phyloP scores from a whole-genome alignment of 2,113 vertebrate species.

The Synchiropus splendidus region DNA sequence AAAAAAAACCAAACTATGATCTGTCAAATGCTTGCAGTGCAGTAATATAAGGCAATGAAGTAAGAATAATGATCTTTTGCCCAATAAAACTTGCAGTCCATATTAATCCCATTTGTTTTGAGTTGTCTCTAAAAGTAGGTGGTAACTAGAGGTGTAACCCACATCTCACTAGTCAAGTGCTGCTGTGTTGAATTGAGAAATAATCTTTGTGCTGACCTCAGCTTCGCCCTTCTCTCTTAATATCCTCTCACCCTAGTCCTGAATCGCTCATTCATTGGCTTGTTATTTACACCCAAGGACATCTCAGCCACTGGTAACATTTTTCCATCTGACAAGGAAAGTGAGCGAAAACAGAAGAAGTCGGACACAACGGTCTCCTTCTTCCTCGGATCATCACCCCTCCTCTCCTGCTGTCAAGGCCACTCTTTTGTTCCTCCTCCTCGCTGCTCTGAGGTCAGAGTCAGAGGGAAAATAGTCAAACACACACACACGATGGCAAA shows the following conservation, averaged over 20 bases:
- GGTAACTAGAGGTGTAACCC: too few species aligned
- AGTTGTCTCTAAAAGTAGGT: too few species aligned
- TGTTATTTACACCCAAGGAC: slow-evolving; percentile 48
- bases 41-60: too few species aligned
- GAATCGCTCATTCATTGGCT: slow-evolving; percentile 3
- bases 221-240: neutral
- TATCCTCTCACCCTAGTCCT: too few species aligned
- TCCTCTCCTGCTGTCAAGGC: slow-evolving; percentile 61
- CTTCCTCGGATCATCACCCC: slow-evolving; percentile 34
- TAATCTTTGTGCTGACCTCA: neutral
- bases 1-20: too few species aligned
- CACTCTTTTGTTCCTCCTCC: slow-evolving; percentile 60
- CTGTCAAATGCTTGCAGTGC: too few species aligned
- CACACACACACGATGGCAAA: slow-evolving; percentile 37
- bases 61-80: too few species aligned
- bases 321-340: slow-evolving; percentile 41
- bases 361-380: slow-evolving; percentile 45
- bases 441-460: slow-evolving; percentile 48
- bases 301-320: slow-evolving; percentile 26
- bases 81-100: too few species aligned
- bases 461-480: slow-evolving; percentile 13
- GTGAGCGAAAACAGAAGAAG: slow-evolving; percentile 33
- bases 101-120: too few species aligned
- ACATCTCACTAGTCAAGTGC: too few species aligned
- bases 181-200: too few species aligned